Conservation (phyloP, 2,888 invertebrate genomes). For the Pocota personata region DNA sequence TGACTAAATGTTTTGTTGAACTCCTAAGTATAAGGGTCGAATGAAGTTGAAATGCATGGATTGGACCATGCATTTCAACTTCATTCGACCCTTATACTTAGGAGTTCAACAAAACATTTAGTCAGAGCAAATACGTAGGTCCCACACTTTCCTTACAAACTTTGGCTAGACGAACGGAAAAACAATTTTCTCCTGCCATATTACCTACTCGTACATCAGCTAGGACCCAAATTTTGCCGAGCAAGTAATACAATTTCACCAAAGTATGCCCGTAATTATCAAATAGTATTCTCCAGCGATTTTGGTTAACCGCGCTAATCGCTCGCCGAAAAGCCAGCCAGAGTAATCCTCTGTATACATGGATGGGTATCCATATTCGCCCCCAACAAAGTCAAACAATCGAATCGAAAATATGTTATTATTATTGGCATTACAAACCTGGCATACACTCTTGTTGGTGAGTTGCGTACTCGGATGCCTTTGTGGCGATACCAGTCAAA, state of each 20-base stretch:
- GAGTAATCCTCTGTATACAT: background rate
- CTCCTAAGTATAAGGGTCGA: background rate
- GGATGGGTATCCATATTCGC: background rate
- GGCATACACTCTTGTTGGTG: background rate
- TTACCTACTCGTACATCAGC: background rate
- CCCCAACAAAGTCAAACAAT: constrained; percentile 48
- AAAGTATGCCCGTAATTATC: constrained; percentile 38
- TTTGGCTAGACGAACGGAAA: constrained; percentile 19
- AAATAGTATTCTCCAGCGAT: constrained; percentile 19
- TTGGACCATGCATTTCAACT: background rate
- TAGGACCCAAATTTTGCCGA: constrained; percentile 14
- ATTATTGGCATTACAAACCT: constrained; percentile 33
- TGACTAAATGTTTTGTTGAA: constrained; percentile 32
- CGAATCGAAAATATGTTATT: constrained; percentile 53
- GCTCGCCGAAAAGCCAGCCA: background rate
- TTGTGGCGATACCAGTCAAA: constrained; percentile 60
- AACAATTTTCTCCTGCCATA: background rate
- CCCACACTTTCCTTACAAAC: background rate
- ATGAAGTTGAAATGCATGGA: background rate
- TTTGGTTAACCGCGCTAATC: constrained; percentile 32
- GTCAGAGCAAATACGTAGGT: constrained; percentile 1
- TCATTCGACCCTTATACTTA: background rate
- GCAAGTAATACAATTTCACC: constrained; percentile 25
- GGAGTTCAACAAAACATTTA: constrained; percentile 34
- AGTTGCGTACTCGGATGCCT: constrained; percentile 50